Conservation (phyloP, 2,113 vertebrate species). For the Hippopotamus amphibius region DNA sequence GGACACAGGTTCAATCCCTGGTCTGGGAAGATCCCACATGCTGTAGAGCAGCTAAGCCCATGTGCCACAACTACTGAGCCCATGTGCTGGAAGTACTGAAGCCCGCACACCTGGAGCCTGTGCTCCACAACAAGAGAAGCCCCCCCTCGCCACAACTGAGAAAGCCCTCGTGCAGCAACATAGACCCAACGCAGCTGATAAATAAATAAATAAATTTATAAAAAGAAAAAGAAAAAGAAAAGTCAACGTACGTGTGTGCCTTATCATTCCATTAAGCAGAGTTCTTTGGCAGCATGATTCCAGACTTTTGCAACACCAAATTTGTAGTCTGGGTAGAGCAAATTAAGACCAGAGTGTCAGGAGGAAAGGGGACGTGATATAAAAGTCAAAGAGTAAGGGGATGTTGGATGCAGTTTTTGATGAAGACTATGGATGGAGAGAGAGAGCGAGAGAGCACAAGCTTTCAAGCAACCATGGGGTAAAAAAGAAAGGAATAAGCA, state of each 20-base stretch:
- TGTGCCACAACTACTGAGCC: too few relatives aligned
- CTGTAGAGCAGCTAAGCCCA: too few relatives aligned
- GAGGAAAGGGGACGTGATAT: neutral
- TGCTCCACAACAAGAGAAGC: too few relatives aligned
- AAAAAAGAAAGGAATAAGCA: neutral
- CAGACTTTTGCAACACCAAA: neutral
- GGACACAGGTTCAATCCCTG: too few relatives aligned
- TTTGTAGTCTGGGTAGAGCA: neutral
- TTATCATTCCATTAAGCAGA: neutral
- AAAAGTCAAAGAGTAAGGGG: neutral
- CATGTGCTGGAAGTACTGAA: too few relatives aligned
- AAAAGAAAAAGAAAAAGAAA: neutral
- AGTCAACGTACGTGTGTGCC: rapidly evolving
- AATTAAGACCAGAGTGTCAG: neutral
- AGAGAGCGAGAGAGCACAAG: neutral
- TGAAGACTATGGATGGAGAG: neutral
- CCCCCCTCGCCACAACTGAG: too few relatives aligned
- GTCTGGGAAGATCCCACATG: too few relatives aligned
- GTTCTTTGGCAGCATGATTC: neutral
- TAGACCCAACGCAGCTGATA: too few relatives aligned
- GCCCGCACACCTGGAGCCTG: too few relatives aligned
- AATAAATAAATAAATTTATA: too few relatives aligned
- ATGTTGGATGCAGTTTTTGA: neutral
- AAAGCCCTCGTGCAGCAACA: too few relatives aligned
- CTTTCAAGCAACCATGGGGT: neutral